These are phyloP conservation scores for Diadegma fenestrale DNA, from an alignment of 2,888 invertebrate species.

Conservation along the genomic window DNA sequence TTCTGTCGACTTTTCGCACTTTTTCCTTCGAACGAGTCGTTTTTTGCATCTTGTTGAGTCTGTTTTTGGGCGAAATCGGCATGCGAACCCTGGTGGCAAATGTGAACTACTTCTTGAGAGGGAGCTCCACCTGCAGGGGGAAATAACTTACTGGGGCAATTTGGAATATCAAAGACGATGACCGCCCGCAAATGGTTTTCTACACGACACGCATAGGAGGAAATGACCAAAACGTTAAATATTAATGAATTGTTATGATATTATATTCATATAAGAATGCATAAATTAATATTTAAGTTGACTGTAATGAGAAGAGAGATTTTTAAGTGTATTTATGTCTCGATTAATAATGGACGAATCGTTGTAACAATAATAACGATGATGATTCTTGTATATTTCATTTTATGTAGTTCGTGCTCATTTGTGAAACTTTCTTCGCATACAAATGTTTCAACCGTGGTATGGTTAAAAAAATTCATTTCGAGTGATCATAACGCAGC, in stretches of 20 bases:
- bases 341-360: slow-evolving; percentile 3
- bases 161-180: neutral
- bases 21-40: neutral
- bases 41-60: neutral
- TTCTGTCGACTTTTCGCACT: neutral
- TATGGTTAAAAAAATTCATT: neutral
- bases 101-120: neutral
- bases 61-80: neutral
- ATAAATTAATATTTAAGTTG: slow-evolving; percentile 9
- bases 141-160: neutral
- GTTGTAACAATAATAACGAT: slow-evolving; percentile 4
- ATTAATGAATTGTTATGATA: slow-evolving; percentile 5
- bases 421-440: neutral
- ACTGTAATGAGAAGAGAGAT: neutral
- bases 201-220: neutral
- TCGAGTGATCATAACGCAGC: neutral
- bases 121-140: neutral
- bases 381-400: neutral
- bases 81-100: slow-evolving; percentile 6
- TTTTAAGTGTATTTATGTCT: slow-evolving; percentile 8
- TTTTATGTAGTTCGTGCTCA: neutral
- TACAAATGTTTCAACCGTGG: neutral
- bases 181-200: slow-evolving; percentile 1
- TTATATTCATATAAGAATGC: neutral
- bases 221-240: slow-evolving; percentile 1